phyloP scores from a whole-genome alignment of 2,113 vertebrate species.

The Chaenocephalus aceratus region DNA sequence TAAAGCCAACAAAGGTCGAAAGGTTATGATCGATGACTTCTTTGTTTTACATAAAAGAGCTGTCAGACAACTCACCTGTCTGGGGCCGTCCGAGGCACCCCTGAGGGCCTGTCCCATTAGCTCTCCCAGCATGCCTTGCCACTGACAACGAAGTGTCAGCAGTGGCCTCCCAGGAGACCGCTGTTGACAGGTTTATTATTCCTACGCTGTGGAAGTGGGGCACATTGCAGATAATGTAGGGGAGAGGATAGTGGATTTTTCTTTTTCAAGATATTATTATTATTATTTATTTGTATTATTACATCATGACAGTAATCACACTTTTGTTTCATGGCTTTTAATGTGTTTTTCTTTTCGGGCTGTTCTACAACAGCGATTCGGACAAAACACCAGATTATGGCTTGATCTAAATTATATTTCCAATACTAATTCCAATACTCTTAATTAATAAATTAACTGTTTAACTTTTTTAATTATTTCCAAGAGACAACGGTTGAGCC shows the following conservation, averaged over 20 bases:
- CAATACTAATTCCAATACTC: neutral
- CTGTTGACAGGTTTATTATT: conserved; percentile 71
- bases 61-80: conserved; percentile 47
- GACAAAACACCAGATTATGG: neutral
- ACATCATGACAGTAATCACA: neutral
- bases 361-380: neutral
- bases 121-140: conserved; percentile 50
- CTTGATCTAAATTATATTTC: neutral
- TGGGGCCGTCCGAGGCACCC: conserved; percentile 15
- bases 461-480: neutral
- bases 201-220: conserved; percentile 20
- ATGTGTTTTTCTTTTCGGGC: neutral
- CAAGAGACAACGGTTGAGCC: neutral
- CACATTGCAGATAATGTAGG: neutral
- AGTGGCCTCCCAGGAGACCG: conserved; percentile 33
- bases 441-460: neutral
- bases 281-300: neutral
- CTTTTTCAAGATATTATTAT: neutral
- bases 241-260: neutral
- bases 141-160: conserved; percentile 56
- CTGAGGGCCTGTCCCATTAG: conserved; percentile 49
- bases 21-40: conserved; percentile 1
- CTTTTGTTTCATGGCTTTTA: neutral
- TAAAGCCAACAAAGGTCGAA: neutral
- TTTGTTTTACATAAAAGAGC: conserved; percentile 1